Evolutionary conservation across 2,888 invertebrate genomes (phyloP).

Genomic region (Orchestes rusci): DNA sequence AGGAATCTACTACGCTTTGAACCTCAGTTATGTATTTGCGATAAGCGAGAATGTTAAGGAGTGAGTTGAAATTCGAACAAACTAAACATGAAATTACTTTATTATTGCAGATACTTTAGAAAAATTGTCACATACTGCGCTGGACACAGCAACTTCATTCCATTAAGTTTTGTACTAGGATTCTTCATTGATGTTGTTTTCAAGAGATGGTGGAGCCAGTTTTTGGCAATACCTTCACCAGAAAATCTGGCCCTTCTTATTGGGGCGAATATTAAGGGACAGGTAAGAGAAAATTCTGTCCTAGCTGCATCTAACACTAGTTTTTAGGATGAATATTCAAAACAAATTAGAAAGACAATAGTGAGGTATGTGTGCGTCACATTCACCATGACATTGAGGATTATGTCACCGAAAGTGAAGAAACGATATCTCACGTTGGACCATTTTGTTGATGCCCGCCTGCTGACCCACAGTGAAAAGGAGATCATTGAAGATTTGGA

Average conservation of each 20-base stretch:
- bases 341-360: slow-evolving; percentile 71
- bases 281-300: slow-evolving; percentile 45
- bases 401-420: slow-evolving; percentile 79
- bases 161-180: slow-evolving; percentile 85
- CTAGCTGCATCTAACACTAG: too few relatives aligned
- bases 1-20: slow-evolving; percentile 67
- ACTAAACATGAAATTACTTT: too few relatives aligned
- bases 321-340: slow-evolving; percentile 68
- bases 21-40: slow-evolving; percentile 65
- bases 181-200: slow-evolving; percentile 91
- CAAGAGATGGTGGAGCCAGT: slow-evolving; percentile 87
- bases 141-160: slow-evolving; percentile 76
- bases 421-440: slow-evolving; percentile 79
- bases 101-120: slow-evolving; percentile 78
- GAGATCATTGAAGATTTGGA: slow-evolving; percentile 70
- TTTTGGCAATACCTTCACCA: slow-evolving; percentile 73
- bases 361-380: slow-evolving; percentile 76
- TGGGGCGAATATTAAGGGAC: slow-evolving; percentile 71
- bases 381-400: slow-evolving; percentile 73
- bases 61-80: slow-evolving; percentile 61
- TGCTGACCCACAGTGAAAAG: slow-evolving; percentile 72
- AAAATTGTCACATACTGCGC: slow-evolving; percentile 75
- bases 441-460: slow-evolving; percentile 75
- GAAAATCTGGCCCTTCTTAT: slow-evolving; percentile 76
- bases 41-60: slow-evolving; percentile 60